Conservation (phyloP, 2,888 invertebrate genomes). For the Spilosoma lubricipeda region DNA sequence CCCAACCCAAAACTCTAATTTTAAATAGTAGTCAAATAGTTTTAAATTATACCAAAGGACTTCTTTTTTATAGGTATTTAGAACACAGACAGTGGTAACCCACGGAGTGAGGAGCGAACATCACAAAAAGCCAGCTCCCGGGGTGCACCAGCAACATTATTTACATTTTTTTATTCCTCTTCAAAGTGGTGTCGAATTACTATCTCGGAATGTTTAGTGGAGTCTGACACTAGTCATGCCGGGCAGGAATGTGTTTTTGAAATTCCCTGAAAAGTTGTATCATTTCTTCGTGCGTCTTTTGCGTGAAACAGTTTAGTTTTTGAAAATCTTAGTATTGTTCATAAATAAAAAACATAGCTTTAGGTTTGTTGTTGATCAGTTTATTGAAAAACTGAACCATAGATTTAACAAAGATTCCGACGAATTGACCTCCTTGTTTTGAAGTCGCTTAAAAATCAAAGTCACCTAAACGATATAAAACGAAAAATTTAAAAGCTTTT, state of each 20-base stretch:
- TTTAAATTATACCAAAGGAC: background rate
- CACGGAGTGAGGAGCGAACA: constrained; percentile 52
- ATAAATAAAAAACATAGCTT: background rate
- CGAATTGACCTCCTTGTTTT: no score
- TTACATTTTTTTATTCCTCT: constrained; percentile 75
- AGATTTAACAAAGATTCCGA: no score
- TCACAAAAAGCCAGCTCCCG: constrained; percentile 71
- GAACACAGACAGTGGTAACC: constrained; percentile 32
- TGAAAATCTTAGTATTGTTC: background rate
- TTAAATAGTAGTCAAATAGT: background rate
- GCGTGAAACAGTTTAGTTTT: background rate
- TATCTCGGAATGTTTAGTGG: constrained; percentile 78
- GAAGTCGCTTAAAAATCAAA: no score
- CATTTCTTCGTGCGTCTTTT: constrained; percentile 12
- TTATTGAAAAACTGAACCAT: background rate
- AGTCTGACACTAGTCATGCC: constrained; percentile 55
- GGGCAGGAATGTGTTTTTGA: constrained; percentile 57
- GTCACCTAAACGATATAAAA: no score
- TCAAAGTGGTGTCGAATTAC: constrained; percentile 81
- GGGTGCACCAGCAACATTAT: constrained; percentile 74
- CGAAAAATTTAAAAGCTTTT: no score
- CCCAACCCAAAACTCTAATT: background rate
- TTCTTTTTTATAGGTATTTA: constrained; percentile 18
- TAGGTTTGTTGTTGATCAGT: background rate
- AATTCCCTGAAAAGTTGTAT: constrained; percentile 47